Evolutionary conservation across 2,113 vertebrate species (phyloP), one percentile per base, ranked within the genome.

Genomic region (Chloroceryle aenea): DNA sequence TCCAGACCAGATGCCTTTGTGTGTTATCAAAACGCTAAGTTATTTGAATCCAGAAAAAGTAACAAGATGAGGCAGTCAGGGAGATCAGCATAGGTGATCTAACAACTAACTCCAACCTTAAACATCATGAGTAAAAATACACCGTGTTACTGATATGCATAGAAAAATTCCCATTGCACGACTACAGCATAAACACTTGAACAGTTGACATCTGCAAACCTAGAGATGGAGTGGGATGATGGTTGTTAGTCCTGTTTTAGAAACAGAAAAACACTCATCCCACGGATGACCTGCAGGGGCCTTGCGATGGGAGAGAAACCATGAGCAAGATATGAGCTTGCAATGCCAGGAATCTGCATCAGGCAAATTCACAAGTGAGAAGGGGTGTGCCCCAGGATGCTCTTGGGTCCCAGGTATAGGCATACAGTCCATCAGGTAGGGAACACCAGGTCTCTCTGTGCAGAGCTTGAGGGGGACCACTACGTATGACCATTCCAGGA

Each of bases 121-220:
- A 90, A 87, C 61, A 67, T 26, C 0, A 0, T 15, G 69, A 81
- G 73, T 78, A 76, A 91, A 89, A 93, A 78, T 50, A 50, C 42
- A 30, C 17, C 0, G 0, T 89, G 58, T 82, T 85, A 47, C 69
- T 90, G 75, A 86, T 12, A 45, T 12, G 7, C 53, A 34, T 4
- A 94, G 88, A 95, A 89, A 90, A 92, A 91, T 80, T 86, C 93
- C 53, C 87, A 66, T 58, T 17, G 21, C 90, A 90, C 17, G 10
- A 77, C 45, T 68, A 43, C 83, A 20, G 32, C 6, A 3, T 95
- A 96, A 97, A 96, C 84, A 89, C 11, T 5, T 5, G 58, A 59
- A 36, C 15, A 67, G 90, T 58, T 5, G 25, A 95, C 76, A 90
- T 96, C 89, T 91, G 87, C 50, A 53, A 68, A 66, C 22, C 52